A percentile compares a stretch with the other conserved stretches of the same genome.
Evolutionary conservation across 2,797 vertebrate species (phyloP).

Genomic region (Phylloscopus collybita): DNA sequence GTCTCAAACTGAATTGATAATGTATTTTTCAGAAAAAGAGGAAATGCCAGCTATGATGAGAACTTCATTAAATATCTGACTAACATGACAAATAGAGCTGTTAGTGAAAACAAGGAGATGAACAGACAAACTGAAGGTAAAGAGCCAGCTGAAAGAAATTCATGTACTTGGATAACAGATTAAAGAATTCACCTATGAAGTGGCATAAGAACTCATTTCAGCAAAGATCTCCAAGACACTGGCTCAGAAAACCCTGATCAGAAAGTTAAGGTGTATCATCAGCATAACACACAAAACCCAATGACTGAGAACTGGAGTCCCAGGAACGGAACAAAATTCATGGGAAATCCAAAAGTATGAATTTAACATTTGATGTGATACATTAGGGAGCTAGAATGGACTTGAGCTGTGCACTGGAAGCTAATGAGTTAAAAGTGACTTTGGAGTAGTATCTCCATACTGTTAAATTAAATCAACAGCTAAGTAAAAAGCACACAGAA

Average conservation of each 20-base stretch:
- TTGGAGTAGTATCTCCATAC: background rate
- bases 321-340: background rate
- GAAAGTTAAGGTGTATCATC: background rate
- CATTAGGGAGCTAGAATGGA: accelerated
- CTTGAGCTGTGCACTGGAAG: background rate
- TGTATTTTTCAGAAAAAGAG: background rate
- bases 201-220: background rate
- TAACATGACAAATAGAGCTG: background rate
- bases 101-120: background rate
- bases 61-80: background rate
- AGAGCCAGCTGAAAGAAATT: background rate
- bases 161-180: background rate
- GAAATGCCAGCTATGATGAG: background rate
- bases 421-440: background rate
- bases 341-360: background rate
- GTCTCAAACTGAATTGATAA: background rate
- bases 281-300: background rate
- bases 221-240: background rate
- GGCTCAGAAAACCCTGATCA: background rate
- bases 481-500: background rate
- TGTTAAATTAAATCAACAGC: background rate
- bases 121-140: background rate
- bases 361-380: background rate
- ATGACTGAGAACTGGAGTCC: background rate
- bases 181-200: background rate